Percentiles rank a stretch among this genome's conserved stretches.
These are phyloP conservation scores for Sebastes variabilis DNA, from an alignment of 2,797 vertebrate species.

Conservation along the genomic window DNA sequence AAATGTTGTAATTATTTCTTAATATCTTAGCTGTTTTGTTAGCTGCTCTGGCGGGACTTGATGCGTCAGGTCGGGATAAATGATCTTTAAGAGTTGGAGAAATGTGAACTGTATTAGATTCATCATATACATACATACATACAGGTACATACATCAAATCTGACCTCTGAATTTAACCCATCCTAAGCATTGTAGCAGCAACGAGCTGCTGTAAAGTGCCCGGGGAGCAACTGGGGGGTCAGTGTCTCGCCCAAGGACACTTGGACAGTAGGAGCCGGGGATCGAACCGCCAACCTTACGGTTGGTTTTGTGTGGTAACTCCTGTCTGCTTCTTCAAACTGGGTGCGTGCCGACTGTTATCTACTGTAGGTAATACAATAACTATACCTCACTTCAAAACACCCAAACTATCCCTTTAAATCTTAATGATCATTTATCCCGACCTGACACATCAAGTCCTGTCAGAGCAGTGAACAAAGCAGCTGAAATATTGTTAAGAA, in stretches of 20 bases:
- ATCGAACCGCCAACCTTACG: fast-evolving
- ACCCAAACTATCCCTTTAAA: neutral
- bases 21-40: neutral
- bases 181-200: too few species aligned
- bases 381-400: too few species aligned
- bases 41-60: neutral
- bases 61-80: neutral
- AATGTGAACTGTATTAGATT: too few species aligned
- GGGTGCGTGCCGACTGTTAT: neutral
- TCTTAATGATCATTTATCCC: neutral
- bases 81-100: neutral
- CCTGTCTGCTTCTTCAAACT: neutral
- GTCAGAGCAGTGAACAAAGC: neutral
- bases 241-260: too few species aligned
- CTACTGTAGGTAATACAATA: neutral
- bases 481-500: neutral
- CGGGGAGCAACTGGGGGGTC: too few species aligned
- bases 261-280: too few species aligned
- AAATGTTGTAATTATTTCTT: neutral
- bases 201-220: too few species aligned
- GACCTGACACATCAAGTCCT: neutral
- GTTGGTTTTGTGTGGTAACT: too few species aligned
- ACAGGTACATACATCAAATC: too few species aligned
- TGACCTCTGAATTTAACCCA: too few species aligned
- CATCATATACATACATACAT: too few species aligned